Base-by-base conservation (phyloP, 2,113 vertebrate species). In the Megaceryle maxima region DNA sequence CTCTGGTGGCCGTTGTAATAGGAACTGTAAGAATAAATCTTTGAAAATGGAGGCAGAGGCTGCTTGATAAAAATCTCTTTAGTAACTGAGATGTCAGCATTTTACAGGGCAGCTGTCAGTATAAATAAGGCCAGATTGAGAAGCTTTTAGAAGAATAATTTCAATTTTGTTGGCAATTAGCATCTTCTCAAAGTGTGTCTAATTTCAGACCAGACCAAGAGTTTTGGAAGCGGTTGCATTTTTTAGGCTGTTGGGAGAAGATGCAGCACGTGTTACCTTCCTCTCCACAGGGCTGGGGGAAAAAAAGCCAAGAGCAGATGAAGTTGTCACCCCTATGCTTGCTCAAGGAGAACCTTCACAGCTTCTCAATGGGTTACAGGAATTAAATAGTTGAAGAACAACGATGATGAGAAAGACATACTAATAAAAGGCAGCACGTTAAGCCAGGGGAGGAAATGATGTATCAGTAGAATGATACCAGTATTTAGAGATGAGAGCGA, bases 1-100 rank as follows among this genome's bases (percentile, higher is more conserved):
- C 97, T 95, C 98, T 98, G 96, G 95, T 97, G 98, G 97, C 87
- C 31, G 2, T 11, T 43, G 83, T 67, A 28, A 43, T 44, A 31
- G 37, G 43, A 76, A 12, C 44, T 41, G 3, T 6, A 4, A 37
- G 48, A 79, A 56, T 59, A 74, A 19, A 67, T 50, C 50, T 56
- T 14, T 39, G 88, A 28, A 95, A 88, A 90, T 82, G 90, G 85
- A 92, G 91, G 55, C 50, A 57, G 78, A 72, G 79, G 24, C 50
- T 16, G 39, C 21, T 48, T 28, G 44, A 31, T 16, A 2, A 10
- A 3, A n/a, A 29, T 75, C 79, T 78, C 43, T 94, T 17, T 79
- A 43, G 87, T 59, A 92, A 50, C 26, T 18, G 41, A 79, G 86
- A 73, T 89, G 83, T 91, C 94, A 95, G 88, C 88, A 10, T 73